These are phyloP conservation scores for Tyto alba DNA, from an alignment of 2,113 vertebrate species.

Conservation along the genomic window DNA sequence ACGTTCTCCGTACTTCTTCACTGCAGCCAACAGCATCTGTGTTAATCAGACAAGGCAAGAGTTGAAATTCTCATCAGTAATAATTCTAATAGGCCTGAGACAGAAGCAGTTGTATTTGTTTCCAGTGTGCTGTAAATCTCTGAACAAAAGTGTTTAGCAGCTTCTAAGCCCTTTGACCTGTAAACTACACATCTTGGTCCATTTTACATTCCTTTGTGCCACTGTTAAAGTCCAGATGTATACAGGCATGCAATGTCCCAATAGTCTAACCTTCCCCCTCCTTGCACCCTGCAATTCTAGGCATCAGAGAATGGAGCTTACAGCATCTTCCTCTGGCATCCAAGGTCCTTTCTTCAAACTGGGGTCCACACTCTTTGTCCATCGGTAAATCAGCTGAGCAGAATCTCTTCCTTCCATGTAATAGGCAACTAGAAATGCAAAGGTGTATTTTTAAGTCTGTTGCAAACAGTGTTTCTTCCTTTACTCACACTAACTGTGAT, in stretches of 20 bases:
- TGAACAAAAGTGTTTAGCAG: background rate
- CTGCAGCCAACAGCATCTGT: conserved; percentile 83
- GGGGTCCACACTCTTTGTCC: conserved; percentile 88
- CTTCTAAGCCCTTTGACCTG: background rate
- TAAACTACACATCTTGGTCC: accelerated
- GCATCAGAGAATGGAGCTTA: conserved; percentile 35
- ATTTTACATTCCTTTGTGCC: background rate
- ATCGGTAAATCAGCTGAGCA: conserved; percentile 86
- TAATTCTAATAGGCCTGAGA: background rate
- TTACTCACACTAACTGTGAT: background rate
- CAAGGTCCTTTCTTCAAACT: conserved; percentile 82
- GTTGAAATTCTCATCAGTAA: background rate
- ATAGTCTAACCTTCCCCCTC: background rate
- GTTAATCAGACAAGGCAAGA: background rate
- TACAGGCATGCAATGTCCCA: background rate
- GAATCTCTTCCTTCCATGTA: conserved; percentile 91
- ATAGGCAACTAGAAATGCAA: conserved; percentile 81
- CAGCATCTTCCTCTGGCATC: conserved; percentile 85
- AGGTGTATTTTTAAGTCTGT: background rate
- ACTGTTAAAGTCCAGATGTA: background rate
- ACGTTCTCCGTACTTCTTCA: conserved; percentile 75
- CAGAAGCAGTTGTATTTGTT: background rate
- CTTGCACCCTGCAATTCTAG: background rate
- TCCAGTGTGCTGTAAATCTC: background rate
- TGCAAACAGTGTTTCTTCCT: background rate